Evolutionary conservation across 2,797 vertebrate species (phyloP).

Genomic region (Esox masquinongy): DNA sequence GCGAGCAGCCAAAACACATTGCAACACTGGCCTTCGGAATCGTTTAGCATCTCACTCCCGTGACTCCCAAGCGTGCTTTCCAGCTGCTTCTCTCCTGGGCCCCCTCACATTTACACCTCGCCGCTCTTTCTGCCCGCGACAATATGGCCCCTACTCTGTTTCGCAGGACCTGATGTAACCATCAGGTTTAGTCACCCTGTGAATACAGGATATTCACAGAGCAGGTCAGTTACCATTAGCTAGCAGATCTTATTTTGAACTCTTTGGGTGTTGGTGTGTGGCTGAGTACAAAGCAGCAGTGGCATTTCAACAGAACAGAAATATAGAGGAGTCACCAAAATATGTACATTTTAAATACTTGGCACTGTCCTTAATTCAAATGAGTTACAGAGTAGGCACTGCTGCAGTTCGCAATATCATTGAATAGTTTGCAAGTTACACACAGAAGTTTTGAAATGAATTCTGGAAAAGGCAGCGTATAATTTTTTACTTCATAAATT

Average conservation of each 20-base stretch:
- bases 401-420: background rate
- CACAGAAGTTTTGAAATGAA: background rate
- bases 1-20: background rate
- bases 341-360: background rate
- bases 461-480: background rate
- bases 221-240: background rate
- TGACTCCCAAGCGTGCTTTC: background rate
- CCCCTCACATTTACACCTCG: background rate
- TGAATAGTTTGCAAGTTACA: background rate
- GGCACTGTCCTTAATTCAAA: background rate
- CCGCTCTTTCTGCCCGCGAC: background rate
- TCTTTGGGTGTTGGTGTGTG: background rate
- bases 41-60: background rate
- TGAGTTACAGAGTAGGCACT: background rate
- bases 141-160: background rate
- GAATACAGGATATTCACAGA: background rate
- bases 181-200: background rate
- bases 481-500: background rate
- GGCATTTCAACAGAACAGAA: background rate
- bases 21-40: background rate
- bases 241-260: background rate
- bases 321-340: background rate
- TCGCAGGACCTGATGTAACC: background rate
- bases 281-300: background rate
- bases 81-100: background rate